These are phyloP conservation scores for Apteryx owenii DNA, from an alignment of 2,113 vertebrate species.

Conservation along the genomic window DNA sequence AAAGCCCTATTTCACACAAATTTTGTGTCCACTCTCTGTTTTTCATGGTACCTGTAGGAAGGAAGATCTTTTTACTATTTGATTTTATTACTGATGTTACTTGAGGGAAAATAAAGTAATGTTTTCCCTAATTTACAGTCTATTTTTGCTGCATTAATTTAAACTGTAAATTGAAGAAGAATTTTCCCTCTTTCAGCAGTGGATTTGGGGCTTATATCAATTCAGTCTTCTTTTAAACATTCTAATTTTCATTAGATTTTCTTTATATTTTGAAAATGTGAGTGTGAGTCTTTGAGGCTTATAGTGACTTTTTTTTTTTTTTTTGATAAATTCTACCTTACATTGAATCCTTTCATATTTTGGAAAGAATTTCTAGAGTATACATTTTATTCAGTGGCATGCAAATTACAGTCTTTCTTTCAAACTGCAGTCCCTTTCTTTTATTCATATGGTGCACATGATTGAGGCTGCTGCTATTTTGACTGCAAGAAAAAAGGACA, in stretches of 20 bases:
- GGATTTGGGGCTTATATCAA: neutral
- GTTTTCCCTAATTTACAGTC: neutral
- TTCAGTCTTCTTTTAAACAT: neutral
- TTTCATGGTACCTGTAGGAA: neutral
- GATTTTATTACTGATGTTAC: neutral
- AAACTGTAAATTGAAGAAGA: neutral
- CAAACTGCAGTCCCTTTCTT: neutral
- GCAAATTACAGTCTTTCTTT: constrained; percentile 23
- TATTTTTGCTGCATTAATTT: neutral
- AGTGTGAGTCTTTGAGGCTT: neutral
- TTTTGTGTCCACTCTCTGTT: neutral
- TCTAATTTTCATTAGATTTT: neutral
- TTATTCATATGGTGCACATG: constrained; percentile 3
- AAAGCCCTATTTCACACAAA: neutral
- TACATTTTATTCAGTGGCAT: neutral
- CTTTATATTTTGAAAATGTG: neutral
- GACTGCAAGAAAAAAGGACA: neutral
- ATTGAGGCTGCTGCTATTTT: constrained; percentile 1
- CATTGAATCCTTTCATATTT: neutral
- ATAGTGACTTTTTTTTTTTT: neutral
- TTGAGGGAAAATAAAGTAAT: neutral
- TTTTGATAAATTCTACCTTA: neutral
- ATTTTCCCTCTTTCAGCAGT: neutral
- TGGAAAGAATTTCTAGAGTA: constrained; percentile 54
- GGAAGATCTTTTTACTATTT: neutral